These are phyloP conservation scores for Neodontobutis hainanensis DNA, from an alignment of 2,113 vertebrate genomes.

Conservation along the genomic window DNA sequence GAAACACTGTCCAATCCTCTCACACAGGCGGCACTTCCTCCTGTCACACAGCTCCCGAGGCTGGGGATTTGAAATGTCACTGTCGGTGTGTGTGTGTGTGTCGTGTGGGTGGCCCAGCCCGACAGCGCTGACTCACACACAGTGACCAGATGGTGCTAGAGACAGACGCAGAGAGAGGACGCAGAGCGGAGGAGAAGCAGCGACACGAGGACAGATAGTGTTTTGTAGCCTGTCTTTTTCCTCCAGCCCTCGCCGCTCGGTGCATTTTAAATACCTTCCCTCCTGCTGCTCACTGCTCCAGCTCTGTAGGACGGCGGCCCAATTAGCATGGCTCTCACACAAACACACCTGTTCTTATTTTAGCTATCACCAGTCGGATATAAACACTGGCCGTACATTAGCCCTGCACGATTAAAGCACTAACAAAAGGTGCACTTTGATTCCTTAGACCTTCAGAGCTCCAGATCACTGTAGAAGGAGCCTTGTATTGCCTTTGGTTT, in stretches of 20 bases:
- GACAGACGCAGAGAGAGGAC: constrained; percentile 2
- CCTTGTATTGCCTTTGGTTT: too few species aligned
- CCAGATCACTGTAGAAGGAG: too few species aligned
- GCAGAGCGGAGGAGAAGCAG: background rate
- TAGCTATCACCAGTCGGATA: constrained; percentile 7
- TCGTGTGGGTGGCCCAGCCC: constrained; percentile 34
- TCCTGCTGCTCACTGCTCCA: constrained; percentile 51
- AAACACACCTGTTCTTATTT: constrained; percentile 16
- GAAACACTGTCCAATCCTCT: too few species aligned
- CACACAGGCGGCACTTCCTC: constrained; percentile 10
- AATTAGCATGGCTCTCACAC: constrained; percentile 50
- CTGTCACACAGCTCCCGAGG: constrained; percentile 20
- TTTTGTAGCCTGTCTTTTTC: constrained; percentile 54
- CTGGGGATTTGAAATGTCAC: constrained; percentile 37
- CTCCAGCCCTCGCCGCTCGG: constrained; percentile 68
- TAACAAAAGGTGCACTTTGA: constrained; percentile 23
- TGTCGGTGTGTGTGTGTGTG: constrained; percentile 6
- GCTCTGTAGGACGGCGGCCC: constrained; percentile 48
- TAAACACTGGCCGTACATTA: constrained; percentile 27
- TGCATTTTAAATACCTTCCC: constrained; percentile 77
- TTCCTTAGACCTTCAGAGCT: too few species aligned
- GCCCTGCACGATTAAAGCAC: constrained; percentile 45
- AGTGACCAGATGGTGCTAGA: constrained; percentile 74
- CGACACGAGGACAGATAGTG: constrained; percentile 3
- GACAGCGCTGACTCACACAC: constrained; percentile 67